These are phyloP conservation scores for Tenebrio molitor DNA, from an alignment of 1,140 invertebrate species.

Conservation along the genomic window DNA sequence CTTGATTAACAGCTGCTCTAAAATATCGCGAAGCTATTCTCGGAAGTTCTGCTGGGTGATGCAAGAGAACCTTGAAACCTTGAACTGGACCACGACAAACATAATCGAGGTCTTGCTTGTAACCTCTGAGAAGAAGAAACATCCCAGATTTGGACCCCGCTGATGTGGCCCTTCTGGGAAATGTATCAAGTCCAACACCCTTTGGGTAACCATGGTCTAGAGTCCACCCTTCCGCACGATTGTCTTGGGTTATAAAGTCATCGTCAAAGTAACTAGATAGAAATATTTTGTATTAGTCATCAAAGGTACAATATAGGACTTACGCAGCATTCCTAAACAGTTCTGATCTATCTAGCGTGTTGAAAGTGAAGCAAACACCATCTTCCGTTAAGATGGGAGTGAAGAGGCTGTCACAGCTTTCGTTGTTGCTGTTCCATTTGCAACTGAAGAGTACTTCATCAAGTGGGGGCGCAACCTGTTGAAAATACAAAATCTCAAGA, in stretches of 20 bases:
- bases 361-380: constrained; percentile 79
- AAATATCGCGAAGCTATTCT: constrained; percentile 71
- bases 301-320: constrained; percentile 52
- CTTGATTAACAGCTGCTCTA: constrained; percentile 70
- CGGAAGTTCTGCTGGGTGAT: constrained; percentile 72
- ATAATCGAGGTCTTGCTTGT: constrained; percentile 74
- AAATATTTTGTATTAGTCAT: too few relatives aligned
- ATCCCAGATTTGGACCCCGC: constrained; percentile 74
- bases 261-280: constrained; percentile 65
- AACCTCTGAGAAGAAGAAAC: constrained; percentile 71
- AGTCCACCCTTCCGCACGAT: constrained; percentile 69
- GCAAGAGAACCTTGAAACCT: constrained; percentile 75
- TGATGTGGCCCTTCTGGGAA: constrained; percentile 71
- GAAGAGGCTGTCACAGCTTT: constrained; percentile 72
- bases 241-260: constrained; percentile 66
- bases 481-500: too few relatives aligned
- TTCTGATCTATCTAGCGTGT: constrained; percentile 72
- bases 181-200: constrained; percentile 71
- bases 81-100: constrained; percentile 77
- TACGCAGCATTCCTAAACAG: constrained; percentile 70
- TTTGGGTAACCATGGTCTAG: constrained; percentile 73
- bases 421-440: constrained; percentile 70
- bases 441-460: constrained; percentile 70
- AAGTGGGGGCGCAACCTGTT: constrained; percentile 71
- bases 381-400: constrained; percentile 76